Evolutionary conservation across 2,113 vertebrate genomes (phyloP), one percentile per base, ranked within the genome.

Genomic region (Toxotes chatareus): DNA sequence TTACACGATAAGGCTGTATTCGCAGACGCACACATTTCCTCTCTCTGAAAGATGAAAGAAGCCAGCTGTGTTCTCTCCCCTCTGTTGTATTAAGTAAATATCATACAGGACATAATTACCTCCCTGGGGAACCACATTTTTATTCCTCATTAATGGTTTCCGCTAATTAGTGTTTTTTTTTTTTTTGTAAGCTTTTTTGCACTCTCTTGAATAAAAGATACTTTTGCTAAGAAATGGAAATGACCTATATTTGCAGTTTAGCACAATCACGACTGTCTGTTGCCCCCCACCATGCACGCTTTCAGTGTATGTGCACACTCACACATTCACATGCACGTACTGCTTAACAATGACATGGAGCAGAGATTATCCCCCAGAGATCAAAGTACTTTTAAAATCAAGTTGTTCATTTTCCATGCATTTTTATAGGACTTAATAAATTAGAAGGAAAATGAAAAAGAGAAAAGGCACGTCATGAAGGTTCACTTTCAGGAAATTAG

Each of bases 31-130:
- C 36, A 21, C 42, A 80, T 80, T 85, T 88, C 66, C 78, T 32
- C 14, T 70, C 23, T 74, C 71, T 80, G 71, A 72, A 75, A 86
- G 86, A 94, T 94, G 80, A 92, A 93, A 94, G 76, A 73, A 79
- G 31, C 59, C 31, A 70, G 47, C 53, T 57, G 61, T 57, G 71
- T 85, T 75, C 47, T 81, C 79, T 78, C 56, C 75, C 62, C 73
- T 85, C 72, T 83, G 70, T 89, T 84, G 90, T 91, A 79, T 88
- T 92, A 92, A 94, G 86, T 91, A 94, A 94, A 94, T 91, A 94
- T 88, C 84, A 86, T 80, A 85, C 84, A 86, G 73, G 91, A 88
- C 87, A 86, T 95, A 95, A 95, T 95, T 94, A 79, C 88, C 69
- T 93, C 94, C 88, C 85, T 10, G 17, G 92, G 91, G 92, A 88